Evolutionary conservation across 2,888 invertebrate genomes (phyloP), one percentile per base, ranked within the genome.

Genomic region (Dyspetes luteomarginatus): DNA sequence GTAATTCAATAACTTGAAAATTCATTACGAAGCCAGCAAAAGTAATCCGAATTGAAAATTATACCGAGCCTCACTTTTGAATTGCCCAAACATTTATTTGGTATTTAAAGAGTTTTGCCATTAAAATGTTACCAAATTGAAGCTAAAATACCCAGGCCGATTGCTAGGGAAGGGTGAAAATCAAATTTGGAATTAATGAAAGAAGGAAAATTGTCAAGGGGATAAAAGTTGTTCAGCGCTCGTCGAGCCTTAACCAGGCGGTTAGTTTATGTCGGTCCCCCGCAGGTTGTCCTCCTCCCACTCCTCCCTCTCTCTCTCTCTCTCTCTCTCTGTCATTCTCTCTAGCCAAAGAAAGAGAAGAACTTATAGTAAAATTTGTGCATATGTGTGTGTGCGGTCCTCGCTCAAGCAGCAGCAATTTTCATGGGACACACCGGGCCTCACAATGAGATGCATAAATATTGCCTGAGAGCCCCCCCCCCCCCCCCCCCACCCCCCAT

Each of bases 201-300:
- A 7, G 36, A 36, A n/a, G n/a, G n/a, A n/a, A n/a, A n/a, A 36
- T 36, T 36, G 7, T 36, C 36, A 36, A 36, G 36, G 9, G 36
- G 36, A 12, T 12, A 55, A 28, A 30, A 73, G 52, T 74, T 62
- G 56, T 48, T 43, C 30, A 60, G 43, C 67, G 36, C 50, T 45
- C 72, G 43, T 22, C 45, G 17, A 60, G 55, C 91, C 91, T 91
- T 92, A 92, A 91, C 89, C 89, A 85, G 74, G 86, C 89, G 90
- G 91, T 91, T 90, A 90, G 91, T 91, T 91, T 89, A 88, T 88
- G 90, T 89, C 88, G 87, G 88, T 89, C 90, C 69, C 90, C 90
- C 85, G 89, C 76, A 85, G 90, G 87, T 88, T 83, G 83, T 65
- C 83, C 81, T 79, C 81, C 69, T n/a, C 30, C 82, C 84, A 75